Evolutionary conservation across 2,113 vertebrate species (phyloP).

Genomic region (Dipodomys merriami): DNA sequence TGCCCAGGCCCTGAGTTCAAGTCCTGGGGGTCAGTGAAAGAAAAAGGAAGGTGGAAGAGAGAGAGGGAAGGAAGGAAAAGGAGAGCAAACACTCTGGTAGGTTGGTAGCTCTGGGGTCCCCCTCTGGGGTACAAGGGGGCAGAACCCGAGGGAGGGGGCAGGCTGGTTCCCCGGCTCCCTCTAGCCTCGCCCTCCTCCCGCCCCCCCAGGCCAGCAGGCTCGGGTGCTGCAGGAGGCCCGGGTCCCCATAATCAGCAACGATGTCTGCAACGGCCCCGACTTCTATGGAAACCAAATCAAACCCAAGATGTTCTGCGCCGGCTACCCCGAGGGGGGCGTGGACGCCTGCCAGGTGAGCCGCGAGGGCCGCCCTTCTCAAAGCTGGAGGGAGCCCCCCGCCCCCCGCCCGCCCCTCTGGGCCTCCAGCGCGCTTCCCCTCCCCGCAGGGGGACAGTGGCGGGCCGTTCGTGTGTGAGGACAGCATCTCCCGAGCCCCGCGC

Average conservation of each 20-base stretch:
- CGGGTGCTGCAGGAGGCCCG: slow-evolving; percentile 91
- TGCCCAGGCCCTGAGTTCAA: no score
- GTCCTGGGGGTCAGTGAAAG: no score
- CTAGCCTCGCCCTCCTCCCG: slow-evolving; percentile 52
- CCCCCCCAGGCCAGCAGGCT: slow-evolving; percentile 87
- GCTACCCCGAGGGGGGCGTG: slow-evolving; percentile 91
- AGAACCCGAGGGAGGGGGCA: neutral
- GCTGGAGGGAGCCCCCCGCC: rapidly evolving
- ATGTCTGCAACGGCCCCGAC: slow-evolving; percentile 90
- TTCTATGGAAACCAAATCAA: slow-evolving; percentile 95
- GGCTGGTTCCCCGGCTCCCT: neutral
- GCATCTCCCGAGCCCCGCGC: slow-evolving; percentile 88
- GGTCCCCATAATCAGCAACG: slow-evolving; percentile 92
- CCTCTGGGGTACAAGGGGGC: neutral
- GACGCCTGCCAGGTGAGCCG: slow-evolving; percentile 93
- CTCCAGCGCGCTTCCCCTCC: neutral
- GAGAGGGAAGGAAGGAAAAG: no score
- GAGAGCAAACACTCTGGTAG: no score
- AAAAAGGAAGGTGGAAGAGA: no score
- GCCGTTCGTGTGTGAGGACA: slow-evolving; percentile 92
- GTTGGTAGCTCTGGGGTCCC: no score
- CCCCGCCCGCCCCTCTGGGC: rapidly evolving
- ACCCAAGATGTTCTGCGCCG: slow-evolving; percentile 95
- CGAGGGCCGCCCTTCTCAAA: no score
- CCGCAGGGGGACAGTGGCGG: slow-evolving; percentile 94